Percentiles rank a stretch among this genome's conserved stretches.
phyloP scores from a whole-genome alignment of 92 coral and sea anemone genomes.

The Epizoanthus rinbou region DNA sequence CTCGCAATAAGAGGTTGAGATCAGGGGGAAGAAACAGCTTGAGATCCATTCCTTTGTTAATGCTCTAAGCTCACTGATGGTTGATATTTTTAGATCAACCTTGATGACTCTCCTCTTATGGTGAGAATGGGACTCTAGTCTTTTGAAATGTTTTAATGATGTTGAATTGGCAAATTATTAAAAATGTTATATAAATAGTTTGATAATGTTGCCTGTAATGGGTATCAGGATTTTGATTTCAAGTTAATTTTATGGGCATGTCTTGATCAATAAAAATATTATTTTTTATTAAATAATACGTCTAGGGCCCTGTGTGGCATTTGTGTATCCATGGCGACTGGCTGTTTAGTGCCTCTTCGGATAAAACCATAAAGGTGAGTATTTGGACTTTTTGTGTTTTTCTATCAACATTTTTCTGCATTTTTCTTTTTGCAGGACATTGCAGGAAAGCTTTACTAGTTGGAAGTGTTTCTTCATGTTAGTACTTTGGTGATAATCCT shows the following conservation, averaged over 20 bases:
- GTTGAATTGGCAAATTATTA: not conserved
- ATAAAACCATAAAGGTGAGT: constrained; percentile 92
- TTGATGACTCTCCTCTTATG: too few relatives aligned
- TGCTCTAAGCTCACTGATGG: too few relatives aligned
- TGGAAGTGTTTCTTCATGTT: not conserved
- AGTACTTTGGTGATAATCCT: too few relatives aligned
- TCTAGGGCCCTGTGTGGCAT: constrained; percentile 99
- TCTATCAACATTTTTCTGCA: not conserved
- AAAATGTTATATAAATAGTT: not conserved
- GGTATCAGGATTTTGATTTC: too few relatives aligned
- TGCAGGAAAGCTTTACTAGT: not conserved
- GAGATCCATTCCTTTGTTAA: too few relatives aligned
- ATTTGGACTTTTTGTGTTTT: not conserved
- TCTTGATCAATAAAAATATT: not conserved
- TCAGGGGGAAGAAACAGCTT: too few relatives aligned
- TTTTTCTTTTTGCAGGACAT: not conserved
- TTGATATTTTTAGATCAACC: too few relatives aligned
- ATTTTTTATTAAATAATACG: not conserved
- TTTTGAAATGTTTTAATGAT: not conserved
- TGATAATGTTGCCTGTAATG: not conserved
- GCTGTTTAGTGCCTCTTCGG: constrained; percentile 98
- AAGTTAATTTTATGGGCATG: not conserved
- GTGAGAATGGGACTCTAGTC: not conserved
- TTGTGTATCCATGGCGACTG: constrained; percentile 96
- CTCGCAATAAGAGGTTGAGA: too few relatives aligned